These are phyloP conservation scores for Phrynocephalus forsythii DNA, from an alignment of 2,797 vertebrate genomes.

Conservation along the genomic window DNA sequence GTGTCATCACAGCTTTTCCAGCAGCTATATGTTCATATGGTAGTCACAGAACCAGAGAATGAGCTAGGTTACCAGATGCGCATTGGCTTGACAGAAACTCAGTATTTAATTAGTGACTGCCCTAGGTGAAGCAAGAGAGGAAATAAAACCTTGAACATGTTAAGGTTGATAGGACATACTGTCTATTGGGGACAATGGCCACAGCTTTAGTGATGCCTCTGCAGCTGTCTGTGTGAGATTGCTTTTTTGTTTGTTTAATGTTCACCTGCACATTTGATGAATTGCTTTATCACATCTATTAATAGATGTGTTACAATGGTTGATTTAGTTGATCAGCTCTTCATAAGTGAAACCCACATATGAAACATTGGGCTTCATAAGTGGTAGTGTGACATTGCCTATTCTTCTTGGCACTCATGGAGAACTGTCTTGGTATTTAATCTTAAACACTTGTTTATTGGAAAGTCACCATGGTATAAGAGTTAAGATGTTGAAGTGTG, in stretches of 20 bases:
- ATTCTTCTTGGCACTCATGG: too few species aligned
- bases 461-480: too few species aligned
- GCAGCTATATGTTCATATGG: background rate
- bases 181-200: background rate
- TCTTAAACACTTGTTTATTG: too few species aligned
- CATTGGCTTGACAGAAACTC: background rate
- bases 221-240: background rate
- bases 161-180: background rate
- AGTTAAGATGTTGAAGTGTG: too few species aligned
- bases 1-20: background rate
- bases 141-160: background rate
- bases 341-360: background rate
- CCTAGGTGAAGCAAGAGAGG: background rate
- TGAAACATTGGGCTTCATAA: background rate
- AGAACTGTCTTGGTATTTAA: too few species aligned
- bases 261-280: background rate
- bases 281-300: background rate
- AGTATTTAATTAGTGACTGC: background rate
- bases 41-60: background rate
- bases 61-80: background rate
- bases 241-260: too few species aligned
- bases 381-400: background rate
- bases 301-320: background rate
- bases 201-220: background rate
- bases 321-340: background rate